These are phyloP conservation scores for Unio pictorum DNA, from an alignment of 2,888 invertebrate species.

Conservation along the genomic window DNA sequence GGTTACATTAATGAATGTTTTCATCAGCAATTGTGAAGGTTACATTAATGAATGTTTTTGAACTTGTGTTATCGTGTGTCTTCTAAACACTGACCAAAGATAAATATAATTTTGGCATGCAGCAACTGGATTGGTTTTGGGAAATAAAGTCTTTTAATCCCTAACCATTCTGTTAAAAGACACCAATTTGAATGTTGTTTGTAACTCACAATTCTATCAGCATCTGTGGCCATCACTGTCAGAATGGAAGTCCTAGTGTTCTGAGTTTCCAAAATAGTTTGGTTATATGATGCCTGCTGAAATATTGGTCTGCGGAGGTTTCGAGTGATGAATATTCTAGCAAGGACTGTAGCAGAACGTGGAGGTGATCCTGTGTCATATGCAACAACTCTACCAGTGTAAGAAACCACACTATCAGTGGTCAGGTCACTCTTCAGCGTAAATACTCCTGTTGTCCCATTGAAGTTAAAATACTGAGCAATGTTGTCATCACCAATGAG, in stretches of 20 bases:
- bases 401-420: slow-evolving; percentile 35
- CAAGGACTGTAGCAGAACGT: slow-evolving; percentile 47
- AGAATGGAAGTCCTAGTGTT: slow-evolving; percentile 38
- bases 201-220: slow-evolving; percentile 50
- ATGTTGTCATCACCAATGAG: slow-evolving; percentile 60
- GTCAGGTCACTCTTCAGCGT: slow-evolving; percentile 8
- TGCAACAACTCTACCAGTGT: slow-evolving; percentile 49
- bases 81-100: too few relatives aligned
- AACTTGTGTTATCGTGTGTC: too few relatives aligned
- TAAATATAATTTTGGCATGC: too few relatives aligned
- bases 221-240: slow-evolving; percentile 52
- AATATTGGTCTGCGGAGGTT: slow-evolving; percentile 48
- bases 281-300: slow-evolving; percentile 40
- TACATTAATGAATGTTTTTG: too few relatives aligned
- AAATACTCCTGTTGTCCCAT: slow-evolving; percentile 36
- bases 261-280: slow-evolving; percentile 52
- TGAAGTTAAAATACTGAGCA: slow-evolving; percentile 51
- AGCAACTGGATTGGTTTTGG: too few relatives aligned
- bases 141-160: too few relatives aligned
- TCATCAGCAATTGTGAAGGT: too few relatives aligned
- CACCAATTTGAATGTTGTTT: neutral
- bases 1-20: too few relatives aligned
- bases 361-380: slow-evolving; percentile 62
- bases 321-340: slow-evolving; percentile 45
- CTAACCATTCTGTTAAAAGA: neutral